Conservation (phyloP, 2,113 vertebrate species). For the Nibea albiflora region DNA sequence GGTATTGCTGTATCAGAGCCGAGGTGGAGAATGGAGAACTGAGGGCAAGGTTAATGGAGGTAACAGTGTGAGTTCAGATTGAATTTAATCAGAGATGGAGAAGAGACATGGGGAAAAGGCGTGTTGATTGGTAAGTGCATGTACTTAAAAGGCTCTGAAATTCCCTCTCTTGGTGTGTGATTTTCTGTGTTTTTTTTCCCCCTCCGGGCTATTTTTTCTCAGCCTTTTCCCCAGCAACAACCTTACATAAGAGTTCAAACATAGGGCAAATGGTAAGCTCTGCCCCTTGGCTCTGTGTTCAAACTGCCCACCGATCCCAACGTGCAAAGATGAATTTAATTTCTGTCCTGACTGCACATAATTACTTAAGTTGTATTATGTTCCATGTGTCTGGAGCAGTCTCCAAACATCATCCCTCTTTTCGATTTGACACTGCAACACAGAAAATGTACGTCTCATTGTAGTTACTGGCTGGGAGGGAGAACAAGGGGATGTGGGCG, state of each 20-base stretch:
- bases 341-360: neutral
- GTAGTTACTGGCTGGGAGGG: constrained; percentile 22
- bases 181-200: neutral
- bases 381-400: neutral
- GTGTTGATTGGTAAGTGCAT: constrained; percentile 52
- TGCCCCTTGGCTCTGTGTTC: constrained; percentile 5
- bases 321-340: neutral
- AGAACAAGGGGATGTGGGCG: constrained; percentile 47
- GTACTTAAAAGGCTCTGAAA: constrained; percentile 13
- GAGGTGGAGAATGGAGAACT: constrained; percentile 15
- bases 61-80: constrained; percentile 45
- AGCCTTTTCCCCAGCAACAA: constrained; percentile 44
- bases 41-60: constrained; percentile 40
- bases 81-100: constrained; percentile 19
- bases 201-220: constrained; percentile 37
- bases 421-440: neutral
- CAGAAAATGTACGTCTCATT: constrained; percentile 28
- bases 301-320: constrained; percentile 2
- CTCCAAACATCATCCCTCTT: neutral
- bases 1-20: neutral
- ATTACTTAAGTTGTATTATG: constrained; percentile 1
- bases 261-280: neutral
- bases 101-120: neutral
- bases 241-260: constrained; percentile 48
- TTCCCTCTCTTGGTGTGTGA: neutral